Evolutionary conservation across 2,888 invertebrate species (phyloP), one percentile per base, ranked within the genome.

Genomic region (Cheilosia variabilis): DNA sequence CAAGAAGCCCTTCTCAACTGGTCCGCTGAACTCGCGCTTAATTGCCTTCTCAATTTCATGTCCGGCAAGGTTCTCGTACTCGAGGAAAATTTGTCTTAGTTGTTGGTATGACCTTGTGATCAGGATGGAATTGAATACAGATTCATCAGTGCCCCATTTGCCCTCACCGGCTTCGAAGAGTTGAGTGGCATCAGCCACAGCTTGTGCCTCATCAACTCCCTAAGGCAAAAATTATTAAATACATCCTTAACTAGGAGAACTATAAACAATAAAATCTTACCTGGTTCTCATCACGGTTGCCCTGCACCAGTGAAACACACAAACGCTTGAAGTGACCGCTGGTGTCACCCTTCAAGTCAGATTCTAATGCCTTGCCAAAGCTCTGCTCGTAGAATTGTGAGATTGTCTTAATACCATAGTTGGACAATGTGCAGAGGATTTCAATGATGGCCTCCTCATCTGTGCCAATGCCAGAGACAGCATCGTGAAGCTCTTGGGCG

Each of bases 291-390:
- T 97, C 97, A 62, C 98, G 95, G 91, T 97, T 97, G 78, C 97
- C 97, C 94, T 96, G 96, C 88, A 96, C 95, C 66, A 98, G 93
- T 0, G 98, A 97, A 24, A 98, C 96, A 89, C 98, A 95, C 63
- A 99, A 94, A 80, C 98, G 94, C 93, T 97, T 97, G 93, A 99
- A 99, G 92, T 97, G 96, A n/a, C 98, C 98, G 13, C 98, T 98
- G 7, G 98, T 98, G 92, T 99, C 99, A 65, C 96, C 97, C 91
- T 96, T 96, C 89, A 98, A 93, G 90, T 98, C 98, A 7, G 95
- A 95, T 91, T 98, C 98, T 87, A 98, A 93, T 79, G 95, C 92
- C 91, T 95, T 96, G 88, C 95, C 95, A 92, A 96, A 98, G 90
- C 97, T 97, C 97, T 93, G 92, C 89, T 97, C 96, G 91, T 97